phyloP scores from a whole-genome alignment of 2,888 invertebrate genomes.

The Pachymerium ferrugineum region DNA sequence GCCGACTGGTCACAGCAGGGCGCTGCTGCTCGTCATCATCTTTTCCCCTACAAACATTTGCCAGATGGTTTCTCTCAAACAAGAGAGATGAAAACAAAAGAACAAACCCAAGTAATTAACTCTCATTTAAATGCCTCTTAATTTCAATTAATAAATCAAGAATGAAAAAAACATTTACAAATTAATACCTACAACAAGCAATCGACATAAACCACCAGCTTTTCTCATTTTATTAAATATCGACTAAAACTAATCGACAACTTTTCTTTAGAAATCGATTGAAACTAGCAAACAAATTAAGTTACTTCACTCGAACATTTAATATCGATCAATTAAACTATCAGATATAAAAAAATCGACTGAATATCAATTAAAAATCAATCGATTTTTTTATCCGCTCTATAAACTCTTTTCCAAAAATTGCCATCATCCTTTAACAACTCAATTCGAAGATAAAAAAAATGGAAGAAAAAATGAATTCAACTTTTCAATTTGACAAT shows the following conservation, averaged over 20 bases:
- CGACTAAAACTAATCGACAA: no score
- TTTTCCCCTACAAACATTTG: not conserved
- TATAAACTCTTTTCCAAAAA: no score
- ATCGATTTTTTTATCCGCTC: no score
- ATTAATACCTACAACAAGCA: not conserved
- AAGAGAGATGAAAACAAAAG: not conserved
- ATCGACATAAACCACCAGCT: not conserved
- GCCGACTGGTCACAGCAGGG: no score
- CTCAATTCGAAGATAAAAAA: not conserved
- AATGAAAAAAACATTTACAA: not conserved
- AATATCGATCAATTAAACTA: no score
- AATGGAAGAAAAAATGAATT: not conserved
- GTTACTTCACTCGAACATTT: no score
- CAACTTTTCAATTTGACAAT: not conserved
- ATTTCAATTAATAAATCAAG: constrained; percentile 14
- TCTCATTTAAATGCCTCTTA: not conserved
- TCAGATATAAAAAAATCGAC: no score
- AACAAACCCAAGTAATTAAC: not conserved
- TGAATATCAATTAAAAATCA: no score
- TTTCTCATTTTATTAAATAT: no score
- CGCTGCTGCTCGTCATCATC: not conserved
- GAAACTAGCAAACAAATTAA: no score
- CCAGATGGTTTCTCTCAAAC: constrained; percentile 9
- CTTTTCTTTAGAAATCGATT: no score
- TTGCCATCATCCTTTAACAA: no score